phyloP scores from a whole-genome alignment of 1,140 invertebrate species.

The Centruroides vittatus region DNA sequence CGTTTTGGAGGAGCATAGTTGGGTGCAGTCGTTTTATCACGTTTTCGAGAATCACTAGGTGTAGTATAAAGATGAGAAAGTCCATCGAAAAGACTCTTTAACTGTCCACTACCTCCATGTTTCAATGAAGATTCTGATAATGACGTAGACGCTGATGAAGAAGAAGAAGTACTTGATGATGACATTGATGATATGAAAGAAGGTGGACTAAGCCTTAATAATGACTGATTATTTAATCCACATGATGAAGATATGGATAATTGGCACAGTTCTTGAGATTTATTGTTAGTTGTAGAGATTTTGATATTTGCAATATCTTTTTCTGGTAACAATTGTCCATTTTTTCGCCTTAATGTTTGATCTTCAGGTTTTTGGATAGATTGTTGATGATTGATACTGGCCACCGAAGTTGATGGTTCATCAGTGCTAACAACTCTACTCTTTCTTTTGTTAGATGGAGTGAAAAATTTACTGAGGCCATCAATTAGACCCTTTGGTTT shows the following conservation, averaged over 20 bases:
- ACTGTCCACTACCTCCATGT: conserved; percentile 40
- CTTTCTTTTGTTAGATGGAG: conserved; percentile 26
- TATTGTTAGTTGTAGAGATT: background rate
- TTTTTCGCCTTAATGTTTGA: conserved; percentile 1
- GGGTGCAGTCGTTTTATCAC: conserved; percentile 26
- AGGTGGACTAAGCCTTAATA: conserved; percentile 2
- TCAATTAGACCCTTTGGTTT: conserved; percentile 18
- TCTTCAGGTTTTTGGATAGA: conserved; percentile 1
- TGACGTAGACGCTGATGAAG: conserved; percentile 22
- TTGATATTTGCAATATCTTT: background rate
- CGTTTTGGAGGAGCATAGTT: conserved; percentile 21
- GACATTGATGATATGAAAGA: background rate
- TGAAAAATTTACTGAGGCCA: conserved; percentile 29
- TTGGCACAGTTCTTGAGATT: background rate
- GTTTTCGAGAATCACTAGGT: conserved; percentile 40
- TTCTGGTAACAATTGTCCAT: background rate
- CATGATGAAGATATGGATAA: too few relatives aligned
- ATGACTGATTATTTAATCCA: conserved; percentile 1
- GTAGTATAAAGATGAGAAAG: conserved; percentile 67
- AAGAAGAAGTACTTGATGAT: conserved; percentile 5
- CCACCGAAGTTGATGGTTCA: background rate
- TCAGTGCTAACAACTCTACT: conserved; percentile 14
- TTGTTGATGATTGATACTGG: background rate
- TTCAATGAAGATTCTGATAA: conserved; percentile 10
- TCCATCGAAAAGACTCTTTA: conserved; percentile 65